These are phyloP conservation scores for Cecropterus lyciades DNA, from an alignment of 1,140 invertebrate genomes.

Conservation along the genomic window DNA sequence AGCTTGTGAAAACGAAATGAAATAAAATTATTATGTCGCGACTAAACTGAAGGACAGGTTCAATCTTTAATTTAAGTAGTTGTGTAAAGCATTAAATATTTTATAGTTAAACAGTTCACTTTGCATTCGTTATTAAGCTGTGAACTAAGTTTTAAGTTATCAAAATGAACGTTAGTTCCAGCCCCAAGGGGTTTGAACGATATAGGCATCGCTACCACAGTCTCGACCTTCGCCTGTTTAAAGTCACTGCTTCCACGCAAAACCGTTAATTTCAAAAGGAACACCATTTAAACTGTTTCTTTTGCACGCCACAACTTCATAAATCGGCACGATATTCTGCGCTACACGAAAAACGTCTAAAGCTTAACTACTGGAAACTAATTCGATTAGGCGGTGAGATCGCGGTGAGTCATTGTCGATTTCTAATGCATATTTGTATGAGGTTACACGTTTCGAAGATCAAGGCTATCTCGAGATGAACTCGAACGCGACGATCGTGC, in stretches of 20 bases:
- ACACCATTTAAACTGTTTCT: conserved; percentile 47
- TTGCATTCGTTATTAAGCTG: too few relatives aligned
- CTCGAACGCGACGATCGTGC: neutral
- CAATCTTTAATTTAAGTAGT: too few relatives aligned
- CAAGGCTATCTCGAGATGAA: conserved; percentile 3
- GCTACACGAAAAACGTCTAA: conserved; percentile 40
- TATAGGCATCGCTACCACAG: conserved; percentile 60
- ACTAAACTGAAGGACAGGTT: too few relatives aligned
- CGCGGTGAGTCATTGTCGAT: conserved; percentile 17
- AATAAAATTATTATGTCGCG: too few relatives aligned
- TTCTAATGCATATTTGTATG: conserved; percentile 5
- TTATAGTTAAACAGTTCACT: too few relatives aligned
- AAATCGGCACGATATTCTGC: conserved; percentile 42
- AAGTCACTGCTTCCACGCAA: conserved; percentile 57
- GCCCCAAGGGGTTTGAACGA: conserved; percentile 14
- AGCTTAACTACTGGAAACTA: conserved; percentile 24
- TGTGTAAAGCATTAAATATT: too few relatives aligned
- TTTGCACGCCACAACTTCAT: conserved; percentile 54
- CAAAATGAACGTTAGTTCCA: conserved; percentile 12
- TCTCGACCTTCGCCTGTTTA: conserved; percentile 49
- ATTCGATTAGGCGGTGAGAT: conserved; percentile 28
- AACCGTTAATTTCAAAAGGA: conserved; percentile 55
- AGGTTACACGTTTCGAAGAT: conserved; percentile 1
- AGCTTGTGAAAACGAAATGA: too few relatives aligned
- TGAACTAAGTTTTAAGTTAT: conserved; percentile 13